Evolutionary conservation across 2,888 invertebrate genomes (phyloP), one percentile per base, ranked within the genome.

Genomic region (Thecophora atra): DNA sequence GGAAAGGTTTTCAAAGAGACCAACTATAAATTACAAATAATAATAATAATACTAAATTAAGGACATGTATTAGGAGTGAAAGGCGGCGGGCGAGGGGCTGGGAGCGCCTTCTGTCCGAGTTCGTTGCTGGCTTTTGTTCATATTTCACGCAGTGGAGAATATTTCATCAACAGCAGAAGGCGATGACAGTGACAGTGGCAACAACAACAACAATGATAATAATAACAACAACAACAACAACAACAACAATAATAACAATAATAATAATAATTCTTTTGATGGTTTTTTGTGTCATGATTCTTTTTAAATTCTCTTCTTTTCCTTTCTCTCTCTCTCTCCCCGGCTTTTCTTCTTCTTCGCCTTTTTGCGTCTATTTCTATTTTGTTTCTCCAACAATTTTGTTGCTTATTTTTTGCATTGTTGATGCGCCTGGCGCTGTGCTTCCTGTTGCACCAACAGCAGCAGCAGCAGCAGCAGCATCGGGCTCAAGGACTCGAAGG

Each of bases 131-230:
- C 71, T 71, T 51, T 37, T 65, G 62, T 70, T 70, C 72, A 30
- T 70, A 51, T 71, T 67, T 56, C 68, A 42, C 21, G 21, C 54
- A 54, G 71, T 58, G 60, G n/a, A 47, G 60, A 72, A 70, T 70
- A 70, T 63, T 72, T 71, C 67, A 66, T 73, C 73, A 71, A 28
- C 74, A 72, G n/a, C 71, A 74, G 15, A 26, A 65, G 24, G 56
- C 37, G 19, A 52, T 28, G 56, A 47, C 66, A 30, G 56, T 28
- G 71, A 24, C 24, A 62, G 47, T 67, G 42, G 28, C 60, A 28
- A 67, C 58, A 65, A 56, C 37, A 63, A 64, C 42, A 70, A 54
- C 62, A 70, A 70, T 30, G 62, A n/a, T 44, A 54, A 17, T 42
- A 67, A 47, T 11, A 54, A 30, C 30, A 24, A 26, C 51, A 28